Percentiles rank a stretch among this genome's conserved stretches.
These are phyloP conservation scores for Elgaria multicarinata DNA, from an alignment of 2,113 vertebrate species.

Conservation along the genomic window DNA sequence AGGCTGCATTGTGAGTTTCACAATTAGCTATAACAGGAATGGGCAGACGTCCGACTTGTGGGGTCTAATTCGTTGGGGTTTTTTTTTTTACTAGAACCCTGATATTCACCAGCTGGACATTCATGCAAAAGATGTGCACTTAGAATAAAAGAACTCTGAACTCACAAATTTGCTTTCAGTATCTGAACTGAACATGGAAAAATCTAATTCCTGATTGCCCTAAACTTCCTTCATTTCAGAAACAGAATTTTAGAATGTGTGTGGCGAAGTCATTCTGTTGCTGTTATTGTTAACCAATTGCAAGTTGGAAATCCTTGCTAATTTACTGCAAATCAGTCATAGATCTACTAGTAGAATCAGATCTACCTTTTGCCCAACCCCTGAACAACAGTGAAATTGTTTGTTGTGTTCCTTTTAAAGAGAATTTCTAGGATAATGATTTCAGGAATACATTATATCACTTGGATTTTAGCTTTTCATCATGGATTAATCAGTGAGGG, in stretches of 20 bases:
- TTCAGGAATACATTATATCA: not conserved
- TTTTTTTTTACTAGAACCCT: not conserved
- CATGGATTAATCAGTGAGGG: not conserved
- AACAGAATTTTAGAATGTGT: not conserved
- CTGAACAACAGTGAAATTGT: not conserved
- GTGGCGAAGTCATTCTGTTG: not conserved
- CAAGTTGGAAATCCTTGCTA: not conserved
- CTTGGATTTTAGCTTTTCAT: not conserved
- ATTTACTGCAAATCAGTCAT: not conserved
- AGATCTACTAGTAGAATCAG: not conserved
- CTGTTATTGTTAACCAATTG: not conserved
- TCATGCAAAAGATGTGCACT: not conserved
- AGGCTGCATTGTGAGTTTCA: not conserved
- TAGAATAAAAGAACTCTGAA: not conserved
- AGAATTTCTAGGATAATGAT: no score
- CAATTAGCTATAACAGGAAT: not conserved
- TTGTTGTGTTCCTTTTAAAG: not conserved
- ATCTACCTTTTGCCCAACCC: not conserved
- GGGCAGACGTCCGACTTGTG: not conserved
- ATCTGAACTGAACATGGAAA: not conserved
- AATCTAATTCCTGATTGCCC: no score
- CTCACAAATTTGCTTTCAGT: not conserved
- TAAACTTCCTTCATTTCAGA: not conserved
- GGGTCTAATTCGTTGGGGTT: not conserved
- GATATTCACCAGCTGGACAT: not conserved